phyloP scores from a whole-genome alignment of 2,888 invertebrate genomes.

The Eupeodes luniger region DNA sequence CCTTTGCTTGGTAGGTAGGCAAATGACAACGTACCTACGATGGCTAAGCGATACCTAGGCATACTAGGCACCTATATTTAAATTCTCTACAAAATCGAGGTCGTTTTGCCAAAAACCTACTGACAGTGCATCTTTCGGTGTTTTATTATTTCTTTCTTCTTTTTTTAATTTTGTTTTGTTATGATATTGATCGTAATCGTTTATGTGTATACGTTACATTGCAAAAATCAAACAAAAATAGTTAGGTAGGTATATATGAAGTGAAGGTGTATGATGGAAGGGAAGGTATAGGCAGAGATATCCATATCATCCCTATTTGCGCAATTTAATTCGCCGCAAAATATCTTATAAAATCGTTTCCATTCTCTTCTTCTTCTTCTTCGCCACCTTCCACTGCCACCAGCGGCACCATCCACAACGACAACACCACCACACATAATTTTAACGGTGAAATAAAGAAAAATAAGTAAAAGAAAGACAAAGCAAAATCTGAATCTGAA shows the following conservation, averaged over 20 bases:
- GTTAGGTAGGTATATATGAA: background rate
- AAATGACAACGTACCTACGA: no score
- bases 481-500: slow-evolving; percentile 27
- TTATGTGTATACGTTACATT: slow-evolving; percentile 1
- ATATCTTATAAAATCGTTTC: slow-evolving; percentile 20
- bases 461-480: slow-evolving; percentile 23
- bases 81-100: slow-evolving; percentile 64
- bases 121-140: slow-evolving; percentile 14
- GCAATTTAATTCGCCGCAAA: slow-evolving; percentile 41
- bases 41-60: background rate
- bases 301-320: slow-evolving; percentile 33
- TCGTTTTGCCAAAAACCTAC: slow-evolving; percentile 44
- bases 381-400: background rate
- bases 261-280: background rate
- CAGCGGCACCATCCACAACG: background rate
- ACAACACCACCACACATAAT: slow-evolving; percentile 20
- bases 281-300: background rate
- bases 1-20: background rate
- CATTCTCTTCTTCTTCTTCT: slow-evolving; percentile 1
- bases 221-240: slow-evolving; percentile 19
- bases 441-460: slow-evolving; percentile 55
- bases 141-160: background rate
- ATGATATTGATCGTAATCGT: slow-evolving; percentile 48
- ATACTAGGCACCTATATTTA: slow-evolving; percentile 62
- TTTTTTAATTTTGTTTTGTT: background rate